Percentiles rank a stretch among this genome's conserved stretches.
phyloP scores from a whole-genome alignment of 2,888 invertebrate species.

The Noctua comes region DNA sequence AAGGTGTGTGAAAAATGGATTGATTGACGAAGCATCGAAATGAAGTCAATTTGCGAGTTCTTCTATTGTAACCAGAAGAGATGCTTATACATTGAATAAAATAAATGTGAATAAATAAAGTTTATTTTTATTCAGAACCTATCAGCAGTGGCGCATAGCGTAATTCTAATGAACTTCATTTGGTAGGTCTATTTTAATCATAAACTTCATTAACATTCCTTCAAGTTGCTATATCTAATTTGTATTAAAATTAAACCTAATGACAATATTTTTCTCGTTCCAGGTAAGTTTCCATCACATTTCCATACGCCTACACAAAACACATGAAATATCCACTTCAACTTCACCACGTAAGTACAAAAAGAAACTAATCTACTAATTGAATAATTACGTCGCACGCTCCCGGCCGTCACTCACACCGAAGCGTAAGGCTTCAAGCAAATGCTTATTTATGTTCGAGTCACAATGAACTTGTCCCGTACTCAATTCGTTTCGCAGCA shows the following conservation, averaged over 20 bases:
- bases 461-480: slow-evolving; percentile 85
- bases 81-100: not conserved
- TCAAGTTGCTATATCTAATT: not conserved
- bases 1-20: no score
- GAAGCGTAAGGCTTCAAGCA: slow-evolving; percentile 74
- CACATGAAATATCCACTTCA: slow-evolving; percentile 22
- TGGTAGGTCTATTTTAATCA: not conserved
- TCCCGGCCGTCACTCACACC: slow-evolving; percentile 66
- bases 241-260: not conserved
- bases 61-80: not conserved
- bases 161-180: not conserved
- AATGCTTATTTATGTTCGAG: slow-evolving; percentile 88
- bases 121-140: not conserved
- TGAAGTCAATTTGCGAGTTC: not conserved
- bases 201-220: not conserved
- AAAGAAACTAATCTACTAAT: slow-evolving; percentile 38
- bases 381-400: slow-evolving; percentile 59
- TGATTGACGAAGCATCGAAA: not conserved
- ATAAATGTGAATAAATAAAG: not conserved
- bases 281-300: slow-evolving; percentile 62
- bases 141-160: not conserved
- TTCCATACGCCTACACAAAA: slow-evolving; percentile 1
- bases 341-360: slow-evolving; percentile 42
- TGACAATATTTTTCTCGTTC: slow-evolving; percentile 46
- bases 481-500: slow-evolving; percentile 86